Evolutionary conservation across 2,113 vertebrate species (phyloP).

Genomic region (Hemibagrus wyckioides): DNA sequence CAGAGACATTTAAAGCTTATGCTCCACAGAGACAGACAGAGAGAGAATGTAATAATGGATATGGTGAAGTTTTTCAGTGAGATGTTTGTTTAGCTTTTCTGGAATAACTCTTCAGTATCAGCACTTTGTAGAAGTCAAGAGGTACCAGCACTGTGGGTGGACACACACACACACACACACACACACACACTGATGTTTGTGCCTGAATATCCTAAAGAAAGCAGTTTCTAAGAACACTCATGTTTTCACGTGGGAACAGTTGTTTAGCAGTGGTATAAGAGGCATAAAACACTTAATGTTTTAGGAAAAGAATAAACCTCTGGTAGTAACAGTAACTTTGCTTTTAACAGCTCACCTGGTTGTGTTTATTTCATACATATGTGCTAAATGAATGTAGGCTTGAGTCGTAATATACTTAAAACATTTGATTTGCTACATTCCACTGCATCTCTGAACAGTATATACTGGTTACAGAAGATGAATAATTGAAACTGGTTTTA

Average conservation of each 20-base stretch:
- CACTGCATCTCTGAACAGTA: neutral
- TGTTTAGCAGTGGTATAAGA: neutral
- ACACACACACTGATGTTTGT: neutral
- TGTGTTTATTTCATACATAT: neutral
- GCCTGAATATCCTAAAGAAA: neutral
- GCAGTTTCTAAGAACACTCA: neutral
- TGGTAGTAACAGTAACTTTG: neutral
- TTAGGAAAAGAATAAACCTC: neutral
- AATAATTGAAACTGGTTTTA: no score
- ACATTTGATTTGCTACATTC: neutral
- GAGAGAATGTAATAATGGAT: neutral
- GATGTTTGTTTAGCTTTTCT: neutral
- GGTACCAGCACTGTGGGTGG: neutral
- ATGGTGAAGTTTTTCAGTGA: neutral
- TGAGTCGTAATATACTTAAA: neutral
- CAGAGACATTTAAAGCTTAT: neutral
- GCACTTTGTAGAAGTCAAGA: neutral
- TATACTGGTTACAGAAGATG: no score
- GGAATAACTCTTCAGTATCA: neutral
- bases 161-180: neutral
- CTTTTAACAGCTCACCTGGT: neutral
- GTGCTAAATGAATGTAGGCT: neutral
- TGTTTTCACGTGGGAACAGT: neutral
- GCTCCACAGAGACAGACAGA: neutral
- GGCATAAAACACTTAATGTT: neutral